Evolutionary conservation across 64 coral and sea anemone species (phyloP).

Genomic region (Montipora sp.): DNA sequence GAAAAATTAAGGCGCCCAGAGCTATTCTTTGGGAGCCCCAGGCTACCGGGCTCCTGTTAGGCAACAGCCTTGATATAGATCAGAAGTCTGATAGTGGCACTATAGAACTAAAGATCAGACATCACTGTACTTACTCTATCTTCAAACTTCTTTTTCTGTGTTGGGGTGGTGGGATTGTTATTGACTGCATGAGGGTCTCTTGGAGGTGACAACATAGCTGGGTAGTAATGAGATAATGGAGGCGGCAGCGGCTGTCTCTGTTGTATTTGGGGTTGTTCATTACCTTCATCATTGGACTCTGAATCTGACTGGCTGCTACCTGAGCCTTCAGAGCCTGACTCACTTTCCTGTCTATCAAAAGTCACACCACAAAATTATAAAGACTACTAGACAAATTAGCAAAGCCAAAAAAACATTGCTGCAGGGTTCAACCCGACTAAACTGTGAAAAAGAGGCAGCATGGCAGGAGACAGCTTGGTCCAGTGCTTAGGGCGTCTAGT

Average conservation of each 20-base stretch:
- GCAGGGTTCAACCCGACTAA: no score
- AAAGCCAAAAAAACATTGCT: no score
- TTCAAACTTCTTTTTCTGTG: slow-evolving; percentile 77
- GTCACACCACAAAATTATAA: neutral
- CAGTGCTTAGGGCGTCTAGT: no score
- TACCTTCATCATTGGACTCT: slow-evolving; percentile 80
- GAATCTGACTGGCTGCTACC: slow-evolving; percentile 85
- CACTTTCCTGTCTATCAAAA: slow-evolving; percentile 61
- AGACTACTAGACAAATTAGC: neutral
- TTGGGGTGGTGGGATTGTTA: slow-evolving; percentile 38
- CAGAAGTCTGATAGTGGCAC: neutral
- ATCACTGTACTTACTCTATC: slow-evolving; percentile 58
- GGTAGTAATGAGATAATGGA: neutral
- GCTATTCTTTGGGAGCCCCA: no score
- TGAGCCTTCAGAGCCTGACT: slow-evolving; percentile 77
- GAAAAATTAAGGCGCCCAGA: no score
- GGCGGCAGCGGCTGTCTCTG: neutral
- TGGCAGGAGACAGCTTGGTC: no score
- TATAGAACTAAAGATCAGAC: neutral
- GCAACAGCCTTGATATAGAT: neutral
- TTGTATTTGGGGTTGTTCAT: neutral
- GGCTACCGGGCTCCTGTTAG: no score
- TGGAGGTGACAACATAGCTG: slow-evolving; percentile 43
- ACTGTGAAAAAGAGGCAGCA: no score
- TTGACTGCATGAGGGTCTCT: slow-evolving; percentile 1